Conservation (phyloP, 1,140 invertebrate species). For the Lineus longissimus region DNA sequence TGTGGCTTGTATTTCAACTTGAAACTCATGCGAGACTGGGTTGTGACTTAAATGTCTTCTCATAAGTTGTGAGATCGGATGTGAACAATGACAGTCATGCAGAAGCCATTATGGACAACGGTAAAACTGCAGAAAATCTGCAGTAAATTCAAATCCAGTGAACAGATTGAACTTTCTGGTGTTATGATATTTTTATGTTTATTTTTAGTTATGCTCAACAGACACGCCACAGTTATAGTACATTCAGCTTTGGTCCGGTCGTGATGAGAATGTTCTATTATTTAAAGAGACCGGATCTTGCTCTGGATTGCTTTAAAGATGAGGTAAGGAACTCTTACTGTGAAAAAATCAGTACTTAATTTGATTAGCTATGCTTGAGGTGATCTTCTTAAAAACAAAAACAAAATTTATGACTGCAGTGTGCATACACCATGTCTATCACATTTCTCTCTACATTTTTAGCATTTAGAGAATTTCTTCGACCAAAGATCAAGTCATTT, state of each 20-base stretch:
- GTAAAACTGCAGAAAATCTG: no score
- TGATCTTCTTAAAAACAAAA: no score
- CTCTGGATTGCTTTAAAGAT: constrained; percentile 57
- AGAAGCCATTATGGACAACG: no score
- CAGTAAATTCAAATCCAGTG: no score
- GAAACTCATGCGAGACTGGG: no score
- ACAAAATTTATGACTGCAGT: not conserved
- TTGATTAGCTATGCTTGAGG: no score
- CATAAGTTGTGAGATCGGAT: no score
- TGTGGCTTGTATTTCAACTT: no score
- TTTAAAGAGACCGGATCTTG: constrained; percentile 66
- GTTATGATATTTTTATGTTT: constrained; percentile 20
- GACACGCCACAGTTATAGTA: constrained; percentile 69
- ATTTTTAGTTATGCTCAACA: constrained; percentile 70
- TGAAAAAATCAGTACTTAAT: not conserved
- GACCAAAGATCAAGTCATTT: constrained; percentile 68
- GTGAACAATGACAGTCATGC: no score
- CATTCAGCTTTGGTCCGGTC: constrained; percentile 77
- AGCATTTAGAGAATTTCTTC: constrained; percentile 61
- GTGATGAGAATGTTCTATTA: constrained; percentile 74
- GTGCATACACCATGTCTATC: not conserved
- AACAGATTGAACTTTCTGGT: not conserved
- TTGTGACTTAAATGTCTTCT: no score
- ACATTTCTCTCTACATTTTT: not conserved
- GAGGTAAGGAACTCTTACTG: constrained; percentile 15